phyloP scores from a whole-genome alignment of 2,888 invertebrate species.

The Chrysolina haemoptera region DNA sequence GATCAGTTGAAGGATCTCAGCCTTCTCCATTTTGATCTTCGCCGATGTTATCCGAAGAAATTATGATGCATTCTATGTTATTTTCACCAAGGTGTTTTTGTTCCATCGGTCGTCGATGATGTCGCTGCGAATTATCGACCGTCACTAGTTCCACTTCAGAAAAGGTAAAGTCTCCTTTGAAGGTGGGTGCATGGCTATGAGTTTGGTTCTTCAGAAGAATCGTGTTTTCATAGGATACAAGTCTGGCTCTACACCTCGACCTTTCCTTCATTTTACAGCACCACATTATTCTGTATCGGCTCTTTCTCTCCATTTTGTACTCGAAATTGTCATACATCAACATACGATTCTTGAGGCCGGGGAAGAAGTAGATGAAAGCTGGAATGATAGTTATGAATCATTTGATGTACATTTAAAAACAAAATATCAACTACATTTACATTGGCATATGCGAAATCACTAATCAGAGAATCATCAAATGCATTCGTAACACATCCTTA shows the following conservation, averaged over 20 bases:
- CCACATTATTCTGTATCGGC: constrained; percentile 54
- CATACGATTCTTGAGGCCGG: constrained; percentile 50
- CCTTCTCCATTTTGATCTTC: neutral
- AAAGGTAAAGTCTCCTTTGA: constrained; percentile 34
- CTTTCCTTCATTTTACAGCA: constrained; percentile 56
- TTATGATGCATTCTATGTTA: neutral
- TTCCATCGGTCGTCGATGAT: neutral
- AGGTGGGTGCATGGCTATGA: constrained; percentile 50
- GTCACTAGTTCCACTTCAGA: constrained; percentile 9
- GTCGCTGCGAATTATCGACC: neutral
- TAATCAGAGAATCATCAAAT: too few species aligned
- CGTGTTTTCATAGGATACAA: constrained; percentile 38
- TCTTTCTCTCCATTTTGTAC: constrained; percentile 52
- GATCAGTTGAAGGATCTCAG: neutral
- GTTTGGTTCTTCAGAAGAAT: constrained; percentile 44
- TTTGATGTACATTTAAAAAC: neutral
- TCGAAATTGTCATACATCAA: constrained; percentile 53
- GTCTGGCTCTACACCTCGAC: constrained; percentile 57
- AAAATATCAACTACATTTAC: neutral
- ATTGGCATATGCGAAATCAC: neutral
- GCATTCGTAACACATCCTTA: too few species aligned
- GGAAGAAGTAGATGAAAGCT: constrained; percentile 51
- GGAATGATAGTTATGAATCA: constrained; percentile 35
- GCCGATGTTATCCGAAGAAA: neutral
- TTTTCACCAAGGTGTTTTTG: neutral